Evolutionary conservation across 2,888 invertebrate genomes (phyloP), one percentile per base, ranked within the genome.

Genomic region (Eremobia ochroleuca): DNA sequence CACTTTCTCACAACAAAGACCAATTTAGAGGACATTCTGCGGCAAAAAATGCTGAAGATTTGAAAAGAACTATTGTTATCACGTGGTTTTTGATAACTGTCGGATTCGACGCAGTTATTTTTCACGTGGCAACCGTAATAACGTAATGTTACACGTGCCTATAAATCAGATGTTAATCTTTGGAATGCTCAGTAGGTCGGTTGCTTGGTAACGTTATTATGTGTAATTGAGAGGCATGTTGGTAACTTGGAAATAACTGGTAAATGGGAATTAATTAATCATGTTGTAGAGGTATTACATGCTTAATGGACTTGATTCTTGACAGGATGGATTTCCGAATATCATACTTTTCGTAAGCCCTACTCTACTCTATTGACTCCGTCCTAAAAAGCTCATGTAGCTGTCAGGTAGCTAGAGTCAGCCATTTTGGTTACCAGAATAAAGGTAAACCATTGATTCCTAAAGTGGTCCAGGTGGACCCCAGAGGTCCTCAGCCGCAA

Each of bases 101-200:
- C 25, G 6, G 0, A 68, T 73, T 80, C 1, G 77, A 15, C 49
- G 59, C 73, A 66, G 74, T 62, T 55, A 68, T 71, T 59, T 71
- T 72, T 83, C 83, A 86, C 67, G 72, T 73, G 76, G 43, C 73
- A 73, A 76, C 59, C 37, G 65, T 68, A 83, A 62, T 64, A 76
- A 67, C 28, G 71, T 58, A 43, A 40, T 40, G 37, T 59, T 81
- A 70, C 85, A 84, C 85, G 83, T 84, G 82, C 66, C 40, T 31
- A 46, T 81, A 61, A 62, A 75, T 66, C 61, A 37, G 66, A 59
- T 74, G 43, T 65, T 69, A 62, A 82, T 76, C 71, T 69, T 40
- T 71, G 49, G 25, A 62, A 82, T 79, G 65, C 58, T 40, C 58
- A 25, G n/a, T 58, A 62, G 34, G 28, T 62, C 13, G 46, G 59